Conservation (phyloP, 2,888 invertebrate genomes). For the Heterodera filipjevi region DNA sequence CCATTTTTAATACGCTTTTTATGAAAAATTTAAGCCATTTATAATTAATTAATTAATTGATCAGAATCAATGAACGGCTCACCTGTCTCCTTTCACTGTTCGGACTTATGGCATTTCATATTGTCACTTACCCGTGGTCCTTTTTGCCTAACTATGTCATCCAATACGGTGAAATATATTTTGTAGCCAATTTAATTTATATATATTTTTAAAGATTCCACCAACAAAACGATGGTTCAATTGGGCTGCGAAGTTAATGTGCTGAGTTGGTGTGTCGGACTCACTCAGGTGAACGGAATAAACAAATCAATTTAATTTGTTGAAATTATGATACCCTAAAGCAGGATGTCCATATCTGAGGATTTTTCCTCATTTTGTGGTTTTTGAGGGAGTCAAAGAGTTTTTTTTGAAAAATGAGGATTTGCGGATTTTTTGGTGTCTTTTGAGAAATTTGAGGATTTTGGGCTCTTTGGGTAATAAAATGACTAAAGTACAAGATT, state of each 20-base stretch:
- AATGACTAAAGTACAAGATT: no score
- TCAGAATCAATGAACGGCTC: constrained; percentile 20
- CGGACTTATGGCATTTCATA: constrained; percentile 20
- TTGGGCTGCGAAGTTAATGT: constrained; percentile 34
- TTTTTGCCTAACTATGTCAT: constrained; percentile 16
- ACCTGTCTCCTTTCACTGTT: constrained; percentile 29
- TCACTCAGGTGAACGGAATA: constrained; percentile 19
- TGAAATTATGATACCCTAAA: no score
- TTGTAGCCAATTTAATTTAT: background rate
- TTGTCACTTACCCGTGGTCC: constrained; percentile 33
- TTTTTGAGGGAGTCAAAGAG: no score
- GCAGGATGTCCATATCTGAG: no score
- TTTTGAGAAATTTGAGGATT: no score
- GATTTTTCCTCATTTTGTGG: no score
- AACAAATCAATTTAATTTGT: no score
- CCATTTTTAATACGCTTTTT: no score
- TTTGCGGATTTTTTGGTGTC: no score
- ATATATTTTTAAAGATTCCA: background rate
- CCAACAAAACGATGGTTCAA: constrained; percentile 13
- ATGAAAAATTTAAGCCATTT: no score
- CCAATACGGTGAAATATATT: background rate
- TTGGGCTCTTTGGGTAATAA: no score
- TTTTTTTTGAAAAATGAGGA: no score
- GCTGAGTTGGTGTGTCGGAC: constrained; percentile 33
- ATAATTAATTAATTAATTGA: background rate